Evolutionary conservation across 2,113 vertebrate species (phyloP).

Genomic region (Cyanocitta stelleri): DNA sequence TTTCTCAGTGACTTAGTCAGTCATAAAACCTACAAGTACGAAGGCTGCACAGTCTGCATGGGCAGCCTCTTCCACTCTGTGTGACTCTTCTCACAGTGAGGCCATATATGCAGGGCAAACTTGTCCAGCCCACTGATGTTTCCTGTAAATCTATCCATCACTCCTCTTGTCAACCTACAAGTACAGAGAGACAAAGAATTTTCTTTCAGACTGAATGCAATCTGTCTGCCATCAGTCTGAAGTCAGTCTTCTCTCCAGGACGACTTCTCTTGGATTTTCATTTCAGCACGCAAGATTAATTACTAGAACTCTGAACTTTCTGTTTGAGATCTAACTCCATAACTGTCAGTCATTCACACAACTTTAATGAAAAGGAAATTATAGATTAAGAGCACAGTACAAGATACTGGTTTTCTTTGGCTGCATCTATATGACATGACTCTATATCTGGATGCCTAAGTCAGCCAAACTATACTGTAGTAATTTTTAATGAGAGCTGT

Average conservation of each 20-base stretch:
- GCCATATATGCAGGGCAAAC: neutral
- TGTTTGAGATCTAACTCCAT: neutral
- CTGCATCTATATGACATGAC: neutral
- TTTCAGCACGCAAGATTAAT: neutral
- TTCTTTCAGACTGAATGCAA: neutral
- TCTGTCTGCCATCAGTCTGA: neutral
- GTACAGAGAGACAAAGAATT: neutral
- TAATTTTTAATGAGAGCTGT: neutral
- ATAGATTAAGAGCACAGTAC: neutral
- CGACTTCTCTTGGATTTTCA: neutral
- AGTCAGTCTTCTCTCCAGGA: neutral
- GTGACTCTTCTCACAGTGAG: neutral
- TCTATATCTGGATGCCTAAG: neutral
- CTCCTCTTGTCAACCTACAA: neutral
- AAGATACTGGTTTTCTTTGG: neutral
- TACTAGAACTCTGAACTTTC: neutral
- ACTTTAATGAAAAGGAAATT: neutral
- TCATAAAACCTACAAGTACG: neutral
- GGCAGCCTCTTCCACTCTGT: neutral
- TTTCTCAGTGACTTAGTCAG: neutral
- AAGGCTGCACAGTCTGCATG: neutral
- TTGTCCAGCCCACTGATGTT: neutral
- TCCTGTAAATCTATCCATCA: neutral
- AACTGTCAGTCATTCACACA: neutral
- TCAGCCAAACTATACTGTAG: neutral